These are phyloP conservation scores for Pteria penguin DNA, from an alignment of 2,888 invertebrate genomes.

Conservation along the genomic window DNA sequence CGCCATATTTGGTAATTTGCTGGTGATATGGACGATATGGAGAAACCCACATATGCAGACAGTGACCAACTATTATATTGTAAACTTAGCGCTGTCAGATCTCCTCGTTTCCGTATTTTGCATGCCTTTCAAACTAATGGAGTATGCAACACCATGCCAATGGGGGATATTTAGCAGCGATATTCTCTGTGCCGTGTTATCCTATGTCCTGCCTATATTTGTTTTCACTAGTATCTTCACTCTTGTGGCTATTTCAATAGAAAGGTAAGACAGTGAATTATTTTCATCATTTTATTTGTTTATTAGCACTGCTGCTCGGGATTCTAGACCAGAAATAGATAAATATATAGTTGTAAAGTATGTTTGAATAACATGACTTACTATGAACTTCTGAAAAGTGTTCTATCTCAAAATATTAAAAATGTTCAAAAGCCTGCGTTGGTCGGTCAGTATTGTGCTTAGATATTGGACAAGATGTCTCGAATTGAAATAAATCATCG, in stretches of 20 bases:
- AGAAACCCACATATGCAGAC: constrained; percentile 81
- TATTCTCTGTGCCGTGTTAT: constrained; percentile 78
- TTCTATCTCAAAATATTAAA: no score
- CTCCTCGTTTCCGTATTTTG: constrained; percentile 80
- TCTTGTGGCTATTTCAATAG: constrained; percentile 80
- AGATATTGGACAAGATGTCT: no score
- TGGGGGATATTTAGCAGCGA: constrained; percentile 78
- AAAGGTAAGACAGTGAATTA: constrained; percentile 81
- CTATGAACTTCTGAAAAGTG: no score
- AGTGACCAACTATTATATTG: constrained; percentile 81
- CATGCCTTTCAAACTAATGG: constrained; percentile 80
- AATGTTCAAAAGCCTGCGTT: no score
- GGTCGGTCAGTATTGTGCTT: no score
- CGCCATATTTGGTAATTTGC: constrained; percentile 79
- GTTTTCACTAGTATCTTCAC: constrained; percentile 81
- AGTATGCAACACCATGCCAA: constrained; percentile 79
- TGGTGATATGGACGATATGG: constrained; percentile 80
- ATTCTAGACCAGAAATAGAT: no score
- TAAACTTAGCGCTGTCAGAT: constrained; percentile 80
- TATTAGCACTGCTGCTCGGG: constrained; percentile 20
- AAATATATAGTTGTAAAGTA: no score
- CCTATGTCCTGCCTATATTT: constrained; percentile 80
- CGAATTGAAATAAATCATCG: no score
- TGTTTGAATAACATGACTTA: no score
- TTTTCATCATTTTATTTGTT: constrained; percentile 36